Evolutionary conservation across 2,113 vertebrate genomes (phyloP).

Genomic region (Peromyscus polionotus): DNA sequence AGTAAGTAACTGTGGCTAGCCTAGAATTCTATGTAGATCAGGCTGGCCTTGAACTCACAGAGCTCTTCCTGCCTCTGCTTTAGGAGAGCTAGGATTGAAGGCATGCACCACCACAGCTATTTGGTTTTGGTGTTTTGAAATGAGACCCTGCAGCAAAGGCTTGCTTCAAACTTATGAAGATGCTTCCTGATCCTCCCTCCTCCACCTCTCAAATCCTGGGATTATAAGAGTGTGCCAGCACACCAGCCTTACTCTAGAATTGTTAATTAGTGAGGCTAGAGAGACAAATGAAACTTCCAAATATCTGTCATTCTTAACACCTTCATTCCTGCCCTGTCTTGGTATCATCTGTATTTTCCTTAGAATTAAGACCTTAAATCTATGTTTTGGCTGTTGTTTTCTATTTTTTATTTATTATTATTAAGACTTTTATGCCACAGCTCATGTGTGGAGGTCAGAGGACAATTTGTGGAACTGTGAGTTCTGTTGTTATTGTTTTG

Average conservation of each 20-base stretch:
- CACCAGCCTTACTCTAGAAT: neutral
- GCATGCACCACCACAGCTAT: neutral
- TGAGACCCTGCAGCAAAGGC: neutral
- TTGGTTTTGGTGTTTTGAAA: neutral
- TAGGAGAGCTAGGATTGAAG: neutral
- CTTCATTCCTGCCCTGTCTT: neutral
- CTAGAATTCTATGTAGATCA: neutral
- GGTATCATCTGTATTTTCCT: conserved; percentile 11
- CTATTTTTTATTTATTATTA: neutral
- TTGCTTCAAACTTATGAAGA: neutral
- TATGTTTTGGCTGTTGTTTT: neutral
- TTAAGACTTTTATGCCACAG: neutral
- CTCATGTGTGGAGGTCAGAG: neutral
- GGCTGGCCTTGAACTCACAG: neutral
- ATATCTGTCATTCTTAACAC: neutral
- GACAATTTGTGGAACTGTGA: neutral
- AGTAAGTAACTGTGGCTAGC: neutral
- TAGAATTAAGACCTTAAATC: neutral
- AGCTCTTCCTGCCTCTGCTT: neutral
- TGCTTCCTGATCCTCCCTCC: neutral
- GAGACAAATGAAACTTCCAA: neutral
- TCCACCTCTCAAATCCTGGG: neutral
- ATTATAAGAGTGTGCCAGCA: neutral
- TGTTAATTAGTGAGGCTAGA: neutral
- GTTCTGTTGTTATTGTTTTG: neutral